Base-by-base conservation (phyloP, 2,113 vertebrate species). In the Podarcis muralis region DNA sequence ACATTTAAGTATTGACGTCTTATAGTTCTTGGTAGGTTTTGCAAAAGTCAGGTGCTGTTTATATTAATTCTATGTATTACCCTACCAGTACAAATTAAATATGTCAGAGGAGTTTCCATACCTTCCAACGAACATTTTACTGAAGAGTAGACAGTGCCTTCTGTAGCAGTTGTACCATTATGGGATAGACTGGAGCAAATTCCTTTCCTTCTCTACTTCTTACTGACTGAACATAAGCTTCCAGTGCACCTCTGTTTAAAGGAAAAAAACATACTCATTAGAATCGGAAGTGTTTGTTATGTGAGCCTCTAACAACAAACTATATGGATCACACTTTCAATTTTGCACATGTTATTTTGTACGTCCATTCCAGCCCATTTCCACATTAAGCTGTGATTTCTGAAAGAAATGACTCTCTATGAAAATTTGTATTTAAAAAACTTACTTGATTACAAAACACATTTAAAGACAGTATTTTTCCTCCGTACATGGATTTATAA, bases 221-320 rank as follows among this genome's bases (percentile, higher is more conserved):
- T n/a, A 99, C 98, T 0, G 97, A 97, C 78, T 99, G 99, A 68
- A 99, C 98, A 0, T 99, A 99, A 62, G 98, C 98, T 96, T 99
- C 99, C 94, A 99, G 94, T 9, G 98, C 97, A 0, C 98, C 98
- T 37, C 98, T 99, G 81, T 25, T 90, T 78, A 37, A 68, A 2
- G 78, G 15, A 2, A 37, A 1, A 59, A 62, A 62, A 5, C 3
- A 62, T 20, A 53, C 48, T 12, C 9, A 53, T 53, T 11, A 53
- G 48, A 53, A 53, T 53, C 48, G 11, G 48, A 53, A 53, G 48
- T 53, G 48, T 48, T 48, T 48, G 9, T 9, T 53, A 53, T 53
- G 48, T 53, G 48, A 53, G 48, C 48, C 2, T 53, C 48, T 53
- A 62, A 62, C 59, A 62, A 62, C 16, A 62, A 62, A 20, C 59